Evolutionary conservation across 2,888 invertebrate species (phyloP), one percentile per base, ranked within the genome.

Genomic region (Drosophila neotestacea): DNA sequence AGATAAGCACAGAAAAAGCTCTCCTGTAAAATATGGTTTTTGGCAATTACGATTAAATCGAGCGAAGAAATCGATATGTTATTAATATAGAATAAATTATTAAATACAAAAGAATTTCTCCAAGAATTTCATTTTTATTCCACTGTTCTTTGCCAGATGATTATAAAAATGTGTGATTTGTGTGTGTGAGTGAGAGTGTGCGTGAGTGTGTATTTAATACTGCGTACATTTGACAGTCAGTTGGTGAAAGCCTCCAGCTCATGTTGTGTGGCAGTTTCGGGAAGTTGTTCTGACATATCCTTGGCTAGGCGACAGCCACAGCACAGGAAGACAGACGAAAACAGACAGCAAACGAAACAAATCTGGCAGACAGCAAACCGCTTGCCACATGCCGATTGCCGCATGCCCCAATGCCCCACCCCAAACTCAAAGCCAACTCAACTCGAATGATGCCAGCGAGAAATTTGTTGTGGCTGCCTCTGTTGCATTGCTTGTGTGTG

Each of bases 251-350:
- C 66, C 66, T 60, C 30, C 42, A 47, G 50, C 48, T 55, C 13
- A 47, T 47, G 41, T 56, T 50, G 65, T 80, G 54, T 64, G 61
- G 60, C 66, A 48, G 51, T 64, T 64, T 73, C 52, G 78, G 78
- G 66, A 77, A 70, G 78, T 64, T 70, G 68, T 77, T 71, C 79
- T 65, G 81, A 80, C 68, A 71, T 65, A 81, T 81, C 81, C 81
- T 77, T 74, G 78, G 27, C 60, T 68, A 48, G 73, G 63, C 69
- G 78, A 73, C 63, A 54, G 44, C 22, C 73, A 51, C 58, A 51
- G 59, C 46, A 64, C 51, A 41, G 46, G 34, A 39, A 38, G 64
- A 69, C 62, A 46, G 42, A 47, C 56, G 46, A 58, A 58, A 72
- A 71, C 55, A 65, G 64, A 71, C 71, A 63, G 69, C 79, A 51